Evolutionary conservation across 2,888 invertebrate genomes (phyloP), one percentile per base, ranked within the genome.

Genomic region (Drosophila melanosoma): DNA sequence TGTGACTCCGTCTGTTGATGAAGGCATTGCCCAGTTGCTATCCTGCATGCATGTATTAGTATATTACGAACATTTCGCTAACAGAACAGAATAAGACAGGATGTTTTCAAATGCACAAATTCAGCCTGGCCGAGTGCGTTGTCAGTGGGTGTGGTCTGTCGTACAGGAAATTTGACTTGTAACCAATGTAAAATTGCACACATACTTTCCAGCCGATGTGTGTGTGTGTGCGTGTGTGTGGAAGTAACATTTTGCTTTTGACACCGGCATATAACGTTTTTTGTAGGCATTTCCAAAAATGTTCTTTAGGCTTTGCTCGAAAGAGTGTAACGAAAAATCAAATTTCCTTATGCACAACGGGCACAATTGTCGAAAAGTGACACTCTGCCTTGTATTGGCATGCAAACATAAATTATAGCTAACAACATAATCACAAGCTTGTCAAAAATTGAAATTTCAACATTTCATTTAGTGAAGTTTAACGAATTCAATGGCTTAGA

Each of bases 121-220:
- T 42, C 49, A 35, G 48, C 58, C 51, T 23, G 33, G 32, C 40
- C 60, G 29, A 64, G 23, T 60, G 53, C 60, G 51, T 49, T 76
- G 65, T 59, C 60, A 63, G 62, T 67, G 65, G 62, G 70, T 58
- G 52, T 42, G 57, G 33, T 69, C 40, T 48, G 76, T 69, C 62
- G 69, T 65, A 69, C 88, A 87, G 85, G 85, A 86, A 84, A 89
- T 86, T 86, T 84, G 82, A 89, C 79, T 80, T 81, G 84, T 81
- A 79, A 63, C 87, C 82, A 87, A 81, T 80, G 61, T 73, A 69
- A 78, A 81, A 75, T 57, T 64, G 62, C 20, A 26, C 20, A 51
- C 32, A 60, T 17, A 29, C 42, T 35, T 69, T 59, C 12, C 17
- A 45, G 23, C 35, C 23, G 15, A 7, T 17, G 10, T 10, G 20